Percentiles rank a stretch among this genome's conserved stretches.
Conservation (phyloP, 1,140 invertebrate genomes). For the Sweltsa coloradensis region DNA sequence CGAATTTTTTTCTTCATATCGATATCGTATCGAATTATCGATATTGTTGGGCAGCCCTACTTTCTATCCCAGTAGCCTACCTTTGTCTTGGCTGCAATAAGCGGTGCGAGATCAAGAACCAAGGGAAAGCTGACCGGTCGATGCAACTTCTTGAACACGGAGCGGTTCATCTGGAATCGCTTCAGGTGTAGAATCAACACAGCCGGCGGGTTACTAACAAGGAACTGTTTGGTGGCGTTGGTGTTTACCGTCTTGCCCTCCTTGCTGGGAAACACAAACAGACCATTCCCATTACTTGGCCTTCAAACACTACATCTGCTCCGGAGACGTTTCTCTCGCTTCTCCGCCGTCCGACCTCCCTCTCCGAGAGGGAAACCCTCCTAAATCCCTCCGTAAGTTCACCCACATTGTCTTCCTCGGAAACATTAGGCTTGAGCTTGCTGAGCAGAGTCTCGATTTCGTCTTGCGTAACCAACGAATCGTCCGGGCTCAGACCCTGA, state of each 20-base stretch:
- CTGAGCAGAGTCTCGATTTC: too few species aligned
- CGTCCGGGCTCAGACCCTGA: too few species aligned
- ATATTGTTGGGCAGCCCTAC: neutral
- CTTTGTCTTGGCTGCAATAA: slow-evolving; percentile 69
- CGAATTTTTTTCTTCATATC: neutral
- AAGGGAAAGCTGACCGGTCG: slow-evolving; percentile 81
- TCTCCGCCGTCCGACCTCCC: too few species aligned
- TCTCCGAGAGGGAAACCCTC: too few species aligned
- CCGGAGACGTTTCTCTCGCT: too few species aligned
- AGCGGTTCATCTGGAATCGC: slow-evolving; percentile 60
- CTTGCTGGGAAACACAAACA: slow-evolving; percentile 26
- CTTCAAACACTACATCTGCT: too few species aligned
- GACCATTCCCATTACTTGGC: too few species aligned
- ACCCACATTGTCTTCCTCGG: too few species aligned
- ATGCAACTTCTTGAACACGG: slow-evolving; percentile 61
- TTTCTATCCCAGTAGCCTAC: slow-evolving; percentile 18
- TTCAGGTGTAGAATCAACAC: slow-evolving; percentile 92
- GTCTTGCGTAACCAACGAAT: too few species aligned
- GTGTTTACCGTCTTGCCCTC: slow-evolving; percentile 69
- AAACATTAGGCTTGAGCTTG: too few species aligned
- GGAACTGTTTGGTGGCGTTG: slow-evolving; percentile 81
- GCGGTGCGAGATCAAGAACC: slow-evolving; percentile 78
- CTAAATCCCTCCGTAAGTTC: too few species aligned
- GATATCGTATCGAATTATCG: neutral
- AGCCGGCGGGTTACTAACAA: slow-evolving; percentile 81